These are phyloP conservation scores for Parauchenoglanis ngamensis DNA, from an alignment of 2,797 vertebrate species.

Conservation along the genomic window DNA sequence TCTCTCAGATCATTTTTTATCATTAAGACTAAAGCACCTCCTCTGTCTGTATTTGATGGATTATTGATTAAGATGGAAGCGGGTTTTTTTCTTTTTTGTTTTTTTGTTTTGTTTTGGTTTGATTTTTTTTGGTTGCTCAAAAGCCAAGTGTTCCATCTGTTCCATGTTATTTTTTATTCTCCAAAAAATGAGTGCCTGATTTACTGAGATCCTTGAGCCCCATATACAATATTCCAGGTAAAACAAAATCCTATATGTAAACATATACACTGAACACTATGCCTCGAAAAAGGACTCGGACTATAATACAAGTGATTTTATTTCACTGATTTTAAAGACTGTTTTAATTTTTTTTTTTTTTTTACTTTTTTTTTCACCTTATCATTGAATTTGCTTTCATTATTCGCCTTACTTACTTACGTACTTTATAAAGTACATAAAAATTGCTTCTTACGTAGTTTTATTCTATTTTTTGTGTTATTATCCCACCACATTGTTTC, in stretches of 20 bases:
- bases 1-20: slow-evolving; percentile 19
- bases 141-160: background rate
- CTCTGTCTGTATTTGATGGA: slow-evolving; percentile 8
- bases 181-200: background rate
- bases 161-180: background rate
- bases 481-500: background rate
- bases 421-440: background rate
- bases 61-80: slow-evolving; percentile 19
- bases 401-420: background rate
- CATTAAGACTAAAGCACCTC: slow-evolving; percentile 27
- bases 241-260: background rate
- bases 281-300: background rate
- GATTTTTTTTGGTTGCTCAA: background rate
- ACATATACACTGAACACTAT: background rate
- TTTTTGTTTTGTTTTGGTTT: too few relatives aligned
- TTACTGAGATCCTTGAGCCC: background rate
- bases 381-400: background rate
- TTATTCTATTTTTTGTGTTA: background rate
- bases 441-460: background rate
- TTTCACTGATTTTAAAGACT: background rate
- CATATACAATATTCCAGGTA: background rate
- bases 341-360: background rate
- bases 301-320: background rate
- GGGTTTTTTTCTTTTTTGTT: background rate
- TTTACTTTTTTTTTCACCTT: background rate